Base-by-base conservation (phyloP, 2,888 invertebrate species). In the Polia nebulosa region DNA sequence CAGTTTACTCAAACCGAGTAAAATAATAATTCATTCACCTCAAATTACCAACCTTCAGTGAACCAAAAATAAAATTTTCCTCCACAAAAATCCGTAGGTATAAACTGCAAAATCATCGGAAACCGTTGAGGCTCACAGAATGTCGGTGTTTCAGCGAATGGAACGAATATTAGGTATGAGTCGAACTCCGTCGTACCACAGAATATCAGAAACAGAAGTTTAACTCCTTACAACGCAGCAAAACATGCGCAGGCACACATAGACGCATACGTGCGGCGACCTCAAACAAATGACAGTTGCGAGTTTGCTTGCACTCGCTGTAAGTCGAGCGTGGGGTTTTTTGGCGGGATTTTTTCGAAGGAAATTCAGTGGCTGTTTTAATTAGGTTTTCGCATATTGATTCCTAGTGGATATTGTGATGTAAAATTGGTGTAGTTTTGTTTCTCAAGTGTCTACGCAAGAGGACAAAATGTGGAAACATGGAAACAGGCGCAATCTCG, bases 81-180 rank as follows among this genome's bases (percentile, higher is more conserved):
- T 39, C 25, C 8, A 45, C 29, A 41, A 64, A 76, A 75, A 39
- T 52, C 36, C 29, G 39, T 9, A 6, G 64, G 9, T 25, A 5
- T 15, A 20, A 80, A 80, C 76, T 76, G 80, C 77, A 51, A 45
- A 77, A 69, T 77, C 77, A 75, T 80, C 63, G 41, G 45, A 60
- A 77, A 75, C 34, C 47, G 47, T 58, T 61, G 55, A 52, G 49
- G 51, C 69, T 60, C 45, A n/a, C 59, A 29, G 45, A 77, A 80
- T 55, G 59, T 60, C 62, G 60, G 52, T 55, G 51, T 69, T 61
- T 22, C 59, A 53, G 25, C 25, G 32, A 75, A 75, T 36, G 63
- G 52, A 27, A 53, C 25, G 55, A 69, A 61, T 64, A 76, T 75
- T 64, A 73, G 60, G 70, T 70, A 70, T 58, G 76, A 58, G 57